Evolutionary conservation across 2,113 vertebrate genomes (phyloP).

Genomic region (Phodopus roborovskii): DNA sequence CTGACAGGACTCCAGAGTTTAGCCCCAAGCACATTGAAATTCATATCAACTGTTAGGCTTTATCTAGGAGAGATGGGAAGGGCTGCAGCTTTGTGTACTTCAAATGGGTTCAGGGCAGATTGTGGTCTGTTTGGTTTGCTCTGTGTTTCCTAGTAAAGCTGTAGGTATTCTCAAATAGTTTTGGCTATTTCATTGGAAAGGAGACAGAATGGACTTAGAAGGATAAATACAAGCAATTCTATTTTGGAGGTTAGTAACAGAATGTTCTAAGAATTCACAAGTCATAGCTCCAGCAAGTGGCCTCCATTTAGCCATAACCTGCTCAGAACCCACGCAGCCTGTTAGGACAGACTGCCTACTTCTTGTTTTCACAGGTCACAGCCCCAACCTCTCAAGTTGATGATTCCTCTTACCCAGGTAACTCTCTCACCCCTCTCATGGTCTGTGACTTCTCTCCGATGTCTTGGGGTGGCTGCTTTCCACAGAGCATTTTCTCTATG

Average conservation of each 20-base stretch:
- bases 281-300: background rate
- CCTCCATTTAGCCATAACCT: background rate
- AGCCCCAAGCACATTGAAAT: background rate
- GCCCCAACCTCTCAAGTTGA: background rate
- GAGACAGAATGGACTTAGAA: background rate
- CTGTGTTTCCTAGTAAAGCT: background rate
- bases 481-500: slow-evolving; percentile 57
- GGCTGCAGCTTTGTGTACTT: background rate
- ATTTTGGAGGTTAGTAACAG: background rate
- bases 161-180: background rate
- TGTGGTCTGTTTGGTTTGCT: background rate
- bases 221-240: slow-evolving; percentile 37
- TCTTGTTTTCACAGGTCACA: background rate
- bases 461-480: background rate
- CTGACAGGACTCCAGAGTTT: background rate
- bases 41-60: background rate
- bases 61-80: slow-evolving; percentile 32
- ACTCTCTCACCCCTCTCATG: background rate
- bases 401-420: background rate
- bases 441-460: background rate
- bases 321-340: background rate
- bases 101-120: background rate
- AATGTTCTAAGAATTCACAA: slow-evolving; percentile 50
- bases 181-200: background rate
- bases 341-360: background rate